Evolutionary conservation across 2,113 vertebrate genomes (phyloP).

Genomic region (Archocentrus centrarchus): DNA sequence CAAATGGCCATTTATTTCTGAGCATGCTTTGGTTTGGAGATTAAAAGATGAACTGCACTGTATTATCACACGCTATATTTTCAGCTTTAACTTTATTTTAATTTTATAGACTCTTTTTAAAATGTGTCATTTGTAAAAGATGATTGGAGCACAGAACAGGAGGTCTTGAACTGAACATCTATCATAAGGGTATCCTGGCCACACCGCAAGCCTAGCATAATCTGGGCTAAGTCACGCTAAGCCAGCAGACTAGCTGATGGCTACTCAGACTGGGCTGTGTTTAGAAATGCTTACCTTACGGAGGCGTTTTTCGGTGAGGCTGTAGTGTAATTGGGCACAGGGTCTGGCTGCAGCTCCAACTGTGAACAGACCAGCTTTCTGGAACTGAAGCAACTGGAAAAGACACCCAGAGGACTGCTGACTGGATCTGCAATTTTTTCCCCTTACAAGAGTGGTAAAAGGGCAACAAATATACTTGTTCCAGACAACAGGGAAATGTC

Average conservation of each 20-base stretch:
- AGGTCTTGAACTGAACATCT: background rate
- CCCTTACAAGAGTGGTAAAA: background rate
- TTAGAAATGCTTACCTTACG: constrained; percentile 78
- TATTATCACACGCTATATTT: background rate
- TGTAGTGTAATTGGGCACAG: constrained; percentile 86
- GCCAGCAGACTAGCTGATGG: background rate
- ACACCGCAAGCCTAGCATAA: background rate
- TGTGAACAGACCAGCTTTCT: constrained; percentile 79
- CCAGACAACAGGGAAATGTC: background rate
- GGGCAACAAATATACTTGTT: background rate
- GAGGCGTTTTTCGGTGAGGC: constrained; percentile 81
- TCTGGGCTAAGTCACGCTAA: background rate
- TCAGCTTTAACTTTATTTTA: background rate
- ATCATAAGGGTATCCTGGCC: background rate
- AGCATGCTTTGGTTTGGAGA: background rate
- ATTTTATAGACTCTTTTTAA: background rate
- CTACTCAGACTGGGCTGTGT: background rate
- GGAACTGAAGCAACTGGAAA: constrained; percentile 86
- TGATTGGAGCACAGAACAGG: background rate
- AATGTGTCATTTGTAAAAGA: background rate
- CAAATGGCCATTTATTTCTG: background rate
- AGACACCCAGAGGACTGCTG: background rate
- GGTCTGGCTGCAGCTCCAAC: constrained; percentile 83
- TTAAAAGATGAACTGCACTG: background rate
- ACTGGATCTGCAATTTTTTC: background rate